Base-by-base conservation (phyloP, 2,797 vertebrate genomes). In the Eptatretus atami region DNA sequence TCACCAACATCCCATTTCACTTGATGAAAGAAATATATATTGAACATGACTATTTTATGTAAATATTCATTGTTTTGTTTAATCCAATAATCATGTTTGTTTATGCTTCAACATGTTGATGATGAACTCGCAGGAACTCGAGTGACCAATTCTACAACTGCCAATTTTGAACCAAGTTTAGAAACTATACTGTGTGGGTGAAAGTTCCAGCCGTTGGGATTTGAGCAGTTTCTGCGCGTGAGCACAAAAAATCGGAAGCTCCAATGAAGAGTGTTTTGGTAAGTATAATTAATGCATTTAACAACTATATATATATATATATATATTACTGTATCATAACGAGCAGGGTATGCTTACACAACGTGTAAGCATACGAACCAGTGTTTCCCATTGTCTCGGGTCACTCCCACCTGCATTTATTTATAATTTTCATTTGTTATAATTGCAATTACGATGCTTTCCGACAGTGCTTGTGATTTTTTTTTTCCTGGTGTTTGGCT, bases 221-320 rank as follows among this genome's bases (percentile, higher is more conserved):
- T 79, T 96, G 67, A 96, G 90, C 82, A 98, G 73, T 96, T 98
- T 74, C 76, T 94, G 54, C 72, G 88, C 0, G 90, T 98, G 67
- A 94, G 84, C 76, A 93, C 90, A n/a, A 63, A 80, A 80, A 74
- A 98, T 98, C 0, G 90, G 90, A 67, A 92, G 86, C 76, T 95
- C 86, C 67, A n/a, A 98, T 98, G 90, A 98, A 94, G 74, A 98
- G 90, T 0, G 87, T n/a, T n/a, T 98, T 4, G 90, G 90, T 95
- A 70, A 78, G 86, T 6, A 0, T 24, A n/a, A 1, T 61, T 15
- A n/a, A 2, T 1, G n/a, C 2, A 10, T 25, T 12, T 15, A 1
- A 1, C 12, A 10, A 25, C 9, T 25, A n/a, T 25, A 61, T 61
- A 61, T 25, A n/a, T 25, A 61, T 10, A 61, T 25, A 61, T 44